Evolutionary conservation across 1,140 invertebrate species (phyloP).

Genomic region (Ridgeia piscesae): DNA sequence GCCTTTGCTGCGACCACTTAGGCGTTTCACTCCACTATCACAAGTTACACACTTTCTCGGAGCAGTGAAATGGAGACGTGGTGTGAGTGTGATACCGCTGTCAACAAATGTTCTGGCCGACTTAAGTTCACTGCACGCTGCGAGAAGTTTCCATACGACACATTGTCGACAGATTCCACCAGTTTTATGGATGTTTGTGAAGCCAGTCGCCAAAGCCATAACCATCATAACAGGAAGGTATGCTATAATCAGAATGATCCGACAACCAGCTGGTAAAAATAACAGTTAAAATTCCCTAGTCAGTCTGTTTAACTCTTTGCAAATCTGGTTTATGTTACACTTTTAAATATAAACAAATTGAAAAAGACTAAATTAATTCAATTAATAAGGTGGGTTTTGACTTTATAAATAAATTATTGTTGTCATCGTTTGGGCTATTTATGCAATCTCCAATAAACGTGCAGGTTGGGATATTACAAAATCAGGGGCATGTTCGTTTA

Average conservation of each 20-base stretch:
- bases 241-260: no score
- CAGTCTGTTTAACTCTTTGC: no score
- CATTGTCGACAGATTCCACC: conserved; percentile 33
- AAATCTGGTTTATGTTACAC: no score
- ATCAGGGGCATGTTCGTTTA: no score
- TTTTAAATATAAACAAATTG: no score
- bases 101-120: background rate
- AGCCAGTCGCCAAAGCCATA: conserved; percentile 39
- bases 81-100: background rate
- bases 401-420: no score
- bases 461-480: no score
- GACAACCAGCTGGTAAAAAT: background rate
- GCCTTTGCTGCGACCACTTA: background rate
- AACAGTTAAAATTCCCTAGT: background rate
- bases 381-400: no score
- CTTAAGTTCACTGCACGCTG: background rate
- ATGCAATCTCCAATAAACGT: no score
- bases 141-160: conserved; percentile 33
- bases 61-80: background rate
- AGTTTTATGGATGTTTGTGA: conserved; percentile 39
- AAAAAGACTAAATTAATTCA: no score
- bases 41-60: background rate
- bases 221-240: conserved; percentile 41
- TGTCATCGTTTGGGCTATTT: no score
- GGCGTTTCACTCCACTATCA: background rate